Percentiles rank a stretch among this genome's conserved stretches.
Evolutionary conservation across 64 coral and sea anemone genomes (phyloP).

Genomic region (Astreopora myriophthalma): DNA sequence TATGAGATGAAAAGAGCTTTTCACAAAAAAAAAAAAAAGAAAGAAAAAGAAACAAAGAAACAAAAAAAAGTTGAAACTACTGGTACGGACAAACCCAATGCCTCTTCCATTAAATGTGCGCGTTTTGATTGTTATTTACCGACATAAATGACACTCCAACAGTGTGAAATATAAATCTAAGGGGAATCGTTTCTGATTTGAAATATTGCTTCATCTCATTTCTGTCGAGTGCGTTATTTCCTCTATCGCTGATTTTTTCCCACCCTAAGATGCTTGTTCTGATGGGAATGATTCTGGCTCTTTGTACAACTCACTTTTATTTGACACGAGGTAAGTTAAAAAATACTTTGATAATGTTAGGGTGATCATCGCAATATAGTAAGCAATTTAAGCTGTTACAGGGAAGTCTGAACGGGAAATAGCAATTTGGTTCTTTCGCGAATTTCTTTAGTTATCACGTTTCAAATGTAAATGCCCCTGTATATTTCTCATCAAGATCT

Average conservation of each 20-base stretch:
- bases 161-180: neutral
- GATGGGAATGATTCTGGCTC: neutral
- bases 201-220: neutral
- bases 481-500: too few relatives aligned
- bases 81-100: neutral
- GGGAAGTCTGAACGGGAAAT: too few relatives aligned
- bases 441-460: too few relatives aligned
- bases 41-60: too few relatives aligned
- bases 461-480: too few relatives aligned
- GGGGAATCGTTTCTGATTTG: neutral
- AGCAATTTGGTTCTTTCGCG: too few relatives aligned
- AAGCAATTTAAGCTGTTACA: too few relatives aligned
- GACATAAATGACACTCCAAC: neutral
- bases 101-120: neutral
- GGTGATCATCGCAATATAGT: neutral
- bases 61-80: neutral
- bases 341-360: neutral
- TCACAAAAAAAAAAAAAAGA: too few relatives aligned
- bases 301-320: neutral
- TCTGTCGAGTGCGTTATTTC: neutral
- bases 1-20: too few relatives aligned
- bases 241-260: too few relatives aligned
- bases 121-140: conserved; percentile 3
- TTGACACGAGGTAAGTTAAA: neutral
- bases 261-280: neutral